Evolutionary conservation across 23 tunicate genomes (phyloP), one percentile per base, ranked within the genome.

Genomic region (Pegea sp.): DNA sequence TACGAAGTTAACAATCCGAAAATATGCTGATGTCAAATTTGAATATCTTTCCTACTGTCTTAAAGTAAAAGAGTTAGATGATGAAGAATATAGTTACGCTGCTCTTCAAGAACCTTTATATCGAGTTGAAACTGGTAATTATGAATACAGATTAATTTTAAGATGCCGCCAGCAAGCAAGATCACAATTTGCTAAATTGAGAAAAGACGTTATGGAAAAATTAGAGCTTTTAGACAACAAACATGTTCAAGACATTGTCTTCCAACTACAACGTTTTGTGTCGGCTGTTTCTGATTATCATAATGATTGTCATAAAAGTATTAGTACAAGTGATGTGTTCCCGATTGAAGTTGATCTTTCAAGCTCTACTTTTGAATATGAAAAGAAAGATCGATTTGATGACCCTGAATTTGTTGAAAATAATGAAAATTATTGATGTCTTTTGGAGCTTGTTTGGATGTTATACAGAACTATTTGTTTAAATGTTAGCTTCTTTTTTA

Each of bases 51-150:
- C 90, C 0, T 89, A 53, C 57, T 89, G 98, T 43, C 61, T 89
- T 0, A 89, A 89, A 62, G 89, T 89, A 11, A 89, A 89, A 59
- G 98, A 89, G 62, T 60, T 89, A 81, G 98, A 89, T 62, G 98
- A 89, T 57, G 98, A 89, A 57, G 98, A 89, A 66, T 77, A 77
- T 58, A 66, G 79, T 42, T 89, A 77, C 48, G 79, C 89, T 38
- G 90, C 98, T 31, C 57, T 89, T 13, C 89, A 77, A 28, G 98
- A 89, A 56, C 98, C 98, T 1, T 59, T 89, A 22, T 89, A 89
- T 62, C 62, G 98, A 25, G 98, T 89, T 46, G 98, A 89, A 77
- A 89, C 98, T 34, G 98, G 98, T 20, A 89, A 89, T 89, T 89
- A 89, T 33, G 98, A 89, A 51, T 89, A 89, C 50, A 65, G 98